phyloP scores from a whole-genome alignment of 2,888 invertebrate species.

The Diloba caeruleocephala region DNA sequence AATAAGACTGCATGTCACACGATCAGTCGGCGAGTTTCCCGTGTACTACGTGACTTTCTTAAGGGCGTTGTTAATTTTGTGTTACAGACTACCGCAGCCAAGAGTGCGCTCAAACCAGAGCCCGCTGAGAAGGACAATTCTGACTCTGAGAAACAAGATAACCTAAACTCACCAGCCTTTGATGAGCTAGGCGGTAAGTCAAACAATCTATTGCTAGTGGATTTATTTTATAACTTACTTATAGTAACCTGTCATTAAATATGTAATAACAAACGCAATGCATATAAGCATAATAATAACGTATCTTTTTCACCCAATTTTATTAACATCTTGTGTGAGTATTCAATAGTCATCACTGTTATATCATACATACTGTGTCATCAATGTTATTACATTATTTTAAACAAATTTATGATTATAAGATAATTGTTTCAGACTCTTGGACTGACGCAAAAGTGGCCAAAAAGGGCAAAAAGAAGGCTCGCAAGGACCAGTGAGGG shows the following conservation, averaged over 20 bases:
- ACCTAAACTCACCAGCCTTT: conserved; percentile 73
- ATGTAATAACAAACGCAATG: too few species aligned
- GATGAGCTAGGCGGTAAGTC: conserved; percentile 84
- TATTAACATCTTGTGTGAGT: too few species aligned
- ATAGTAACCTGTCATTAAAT: too few species aligned
- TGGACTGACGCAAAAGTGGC: conserved; percentile 93
- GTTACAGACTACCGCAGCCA: conserved; percentile 72
- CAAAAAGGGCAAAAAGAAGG: conserved; percentile 94
- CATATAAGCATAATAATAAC: too few species aligned
- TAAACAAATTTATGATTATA: conserved; percentile 15
- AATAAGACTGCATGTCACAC: too few species aligned
- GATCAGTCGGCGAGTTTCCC: too few species aligned
- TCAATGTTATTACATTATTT: not conserved
- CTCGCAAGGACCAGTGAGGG: conserved; percentile 92
- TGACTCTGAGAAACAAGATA: conserved; percentile 79
- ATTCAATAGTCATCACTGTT: too few species aligned
- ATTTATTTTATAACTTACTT: too few species aligned
- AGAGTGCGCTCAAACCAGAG: conserved; percentile 70
- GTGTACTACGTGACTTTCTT: too few species aligned
- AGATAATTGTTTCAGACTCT: conserved; percentile 86
- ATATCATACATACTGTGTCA: too few species aligned
- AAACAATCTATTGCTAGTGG: not conserved
- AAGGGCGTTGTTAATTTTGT: not conserved
- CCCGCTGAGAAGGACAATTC: conserved; percentile 74
- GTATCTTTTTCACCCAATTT: too few species aligned